Percentiles rank a stretch among this genome's conserved stretches.
phyloP scores from a whole-genome alignment of 2,888 invertebrate species.

The Mycalesis mineus region DNA sequence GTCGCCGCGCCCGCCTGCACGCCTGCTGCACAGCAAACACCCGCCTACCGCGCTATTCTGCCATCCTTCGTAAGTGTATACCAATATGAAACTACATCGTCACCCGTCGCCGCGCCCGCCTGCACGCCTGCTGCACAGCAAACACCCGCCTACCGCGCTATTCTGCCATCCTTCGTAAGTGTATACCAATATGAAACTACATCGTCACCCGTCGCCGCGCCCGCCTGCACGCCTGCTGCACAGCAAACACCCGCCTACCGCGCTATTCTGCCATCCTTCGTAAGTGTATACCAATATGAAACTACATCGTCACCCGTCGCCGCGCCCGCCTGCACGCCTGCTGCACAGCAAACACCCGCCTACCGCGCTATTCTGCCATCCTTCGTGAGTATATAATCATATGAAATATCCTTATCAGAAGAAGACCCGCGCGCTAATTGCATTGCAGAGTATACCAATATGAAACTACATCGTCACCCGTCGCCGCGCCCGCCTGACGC shows the following conservation, averaged over 20 bases:
- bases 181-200: too few relatives aligned
- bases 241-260: conserved; percentile 83
- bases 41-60: conserved; percentile 85
- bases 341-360: conserved; percentile 80
- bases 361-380: conserved; percentile 87
- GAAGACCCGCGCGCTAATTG: too few relatives aligned
- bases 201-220: conserved; percentile 74
- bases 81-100: conserved; percentile 75
- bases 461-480: conserved; percentile 75
- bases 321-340: conserved; percentile 70
- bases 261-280: conserved; percentile 86
- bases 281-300: too few relatives aligned
- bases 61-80: too few relatives aligned
- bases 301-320: conserved; percentile 75
- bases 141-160: conserved; percentile 83
- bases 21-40: conserved; percentile 78
- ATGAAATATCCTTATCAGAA: not conserved
- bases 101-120: conserved; percentile 73
- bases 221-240: conserved; percentile 72
- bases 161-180: too few relatives aligned
- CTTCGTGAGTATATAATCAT: conserved; percentile 79
- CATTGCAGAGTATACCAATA: too few relatives aligned
- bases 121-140: conserved; percentile 76
- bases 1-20: conserved; percentile 71
- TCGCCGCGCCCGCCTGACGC: conserved; percentile 71